Base-by-base conservation (phyloP, 1,140 invertebrate species). In the Macrocentrus cingulum region DNA sequence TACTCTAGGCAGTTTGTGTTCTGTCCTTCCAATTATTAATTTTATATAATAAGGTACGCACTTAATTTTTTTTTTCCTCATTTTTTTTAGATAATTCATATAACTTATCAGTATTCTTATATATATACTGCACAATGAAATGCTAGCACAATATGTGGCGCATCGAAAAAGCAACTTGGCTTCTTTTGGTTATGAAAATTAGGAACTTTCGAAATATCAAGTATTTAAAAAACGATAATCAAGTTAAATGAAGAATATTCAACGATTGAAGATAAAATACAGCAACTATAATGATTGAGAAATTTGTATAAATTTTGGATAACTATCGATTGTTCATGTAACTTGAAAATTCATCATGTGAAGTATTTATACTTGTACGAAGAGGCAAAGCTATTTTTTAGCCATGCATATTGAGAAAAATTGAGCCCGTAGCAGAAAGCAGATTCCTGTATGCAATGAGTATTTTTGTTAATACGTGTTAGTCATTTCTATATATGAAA, bases 101-200 rank as follows among this genome's bases (percentile, higher is more conserved):
- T 46, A 23, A 23, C n/a, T n/a, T n/a, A n/a, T n/a, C n/a, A n/a
- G n/a, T 11, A 23, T n/a, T 22, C 22, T 46, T 46, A 22, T 25
- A n/a, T 46, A n/a, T n/a, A 23, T 46, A 25, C 15, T 49, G 46
- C 46, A 49, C 46, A 49, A n/a, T 49, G 46, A 49, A 9, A 49
- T 49, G 46, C 25, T 49, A 49, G 46, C 25, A 34, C 5, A n/a
- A n/a, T 6, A 48, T 49, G 46, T 49, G 23, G 46, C 25, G 46
- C 29, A 49, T 46, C 25, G 13, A 32, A 32, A n/a, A 34, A 49
- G 46, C 46, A 34, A 34, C 23, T 49, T 49, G 46, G 25, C 25
- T 49, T 39, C 13, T 39, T 34, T 34, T 49, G 46, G 46, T 29
- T 34, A 49, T 49, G 20, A 34, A 15, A 11, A 15, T 39, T n/a